phyloP scores from a whole-genome alignment of 1,140 invertebrate genomes.

The Brachionus koreanus region DNA sequence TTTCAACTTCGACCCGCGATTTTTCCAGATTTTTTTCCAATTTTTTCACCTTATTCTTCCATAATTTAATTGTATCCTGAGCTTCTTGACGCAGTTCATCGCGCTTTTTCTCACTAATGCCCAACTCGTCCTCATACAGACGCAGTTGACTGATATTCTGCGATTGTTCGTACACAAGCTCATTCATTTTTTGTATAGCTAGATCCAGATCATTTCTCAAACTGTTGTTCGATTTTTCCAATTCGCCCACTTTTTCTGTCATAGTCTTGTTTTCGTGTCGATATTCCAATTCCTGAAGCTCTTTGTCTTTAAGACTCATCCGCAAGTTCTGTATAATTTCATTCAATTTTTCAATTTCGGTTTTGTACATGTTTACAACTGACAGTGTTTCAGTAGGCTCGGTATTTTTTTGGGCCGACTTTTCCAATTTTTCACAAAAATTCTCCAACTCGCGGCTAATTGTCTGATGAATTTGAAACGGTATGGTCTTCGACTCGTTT shows the following conservation, averaged over 20 bases:
- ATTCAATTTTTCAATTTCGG: conserved; percentile 18
- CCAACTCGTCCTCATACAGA: conserved; percentile 25
- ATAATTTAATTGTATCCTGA: conserved; percentile 29
- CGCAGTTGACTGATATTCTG: neutral
- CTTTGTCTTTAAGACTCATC: conserved; percentile 3
- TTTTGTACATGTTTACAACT: conserved; percentile 18
- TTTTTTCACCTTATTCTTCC: conserved; percentile 44
- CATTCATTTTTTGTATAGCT: conserved; percentile 37
- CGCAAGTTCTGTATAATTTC: neutral
- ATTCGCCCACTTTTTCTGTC: neutral
- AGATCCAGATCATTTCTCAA: neutral
- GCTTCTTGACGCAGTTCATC: conserved; percentile 22
- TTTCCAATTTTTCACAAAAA: conserved; percentile 4
- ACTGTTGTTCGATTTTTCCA: neutral
- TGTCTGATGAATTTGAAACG: neutral
- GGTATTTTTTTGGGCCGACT: neutral
- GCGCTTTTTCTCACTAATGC: conserved; percentile 3
- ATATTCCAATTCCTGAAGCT: neutral
- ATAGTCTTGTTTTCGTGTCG: conserved; percentile 1
- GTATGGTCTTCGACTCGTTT: neutral
- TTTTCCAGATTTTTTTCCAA: conserved; percentile 40
- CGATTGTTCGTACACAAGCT: neutral
- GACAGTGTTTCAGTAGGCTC: neutral
- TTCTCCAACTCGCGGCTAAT: conserved; percentile 19
- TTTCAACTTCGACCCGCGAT: neutral